Evolutionary conservation across 2,797 vertebrate species (phyloP).

Genomic region (Zalophus californianus): DNA sequence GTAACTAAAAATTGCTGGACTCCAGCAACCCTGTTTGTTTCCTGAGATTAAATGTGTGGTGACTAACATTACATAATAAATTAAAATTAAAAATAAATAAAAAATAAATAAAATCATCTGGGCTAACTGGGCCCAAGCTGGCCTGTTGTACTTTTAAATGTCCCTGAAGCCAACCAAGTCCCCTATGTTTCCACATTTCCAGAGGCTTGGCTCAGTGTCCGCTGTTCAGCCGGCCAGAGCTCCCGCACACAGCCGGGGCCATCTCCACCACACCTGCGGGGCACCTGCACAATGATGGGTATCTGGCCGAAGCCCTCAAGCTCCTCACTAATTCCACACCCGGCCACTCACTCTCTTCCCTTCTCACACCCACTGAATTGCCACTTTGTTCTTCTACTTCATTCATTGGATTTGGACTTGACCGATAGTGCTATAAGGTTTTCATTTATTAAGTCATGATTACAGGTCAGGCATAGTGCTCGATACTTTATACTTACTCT

Average conservation of each 20-base stretch:
- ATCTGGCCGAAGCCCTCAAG: background rate
- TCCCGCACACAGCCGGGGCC: background rate
- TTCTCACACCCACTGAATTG: background rate
- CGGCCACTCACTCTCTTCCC: background rate
- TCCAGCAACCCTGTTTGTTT: background rate
- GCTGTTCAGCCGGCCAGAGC: background rate
- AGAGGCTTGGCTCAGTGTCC: background rate
- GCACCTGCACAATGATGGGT: background rate
- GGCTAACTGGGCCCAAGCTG: background rate
- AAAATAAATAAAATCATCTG: background rate
- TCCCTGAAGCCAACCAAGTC: background rate
- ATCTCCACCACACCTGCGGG: background rate
- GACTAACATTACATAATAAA: too few species aligned
- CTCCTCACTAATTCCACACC: background rate
- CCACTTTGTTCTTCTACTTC: background rate
- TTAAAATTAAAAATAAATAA: too few species aligned
- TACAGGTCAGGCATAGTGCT: background rate
- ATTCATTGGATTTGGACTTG: slow-evolving; percentile 20
- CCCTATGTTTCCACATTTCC: background rate
- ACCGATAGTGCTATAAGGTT: background rate
- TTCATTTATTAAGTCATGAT: background rate
- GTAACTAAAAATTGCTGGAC: background rate
- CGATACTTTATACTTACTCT: background rate
- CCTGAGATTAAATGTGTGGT: too few species aligned
- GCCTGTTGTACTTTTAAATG: background rate